Conservation (phyloP, 2,113 vertebrate genomes). For the Electrona antarctica region DNA sequence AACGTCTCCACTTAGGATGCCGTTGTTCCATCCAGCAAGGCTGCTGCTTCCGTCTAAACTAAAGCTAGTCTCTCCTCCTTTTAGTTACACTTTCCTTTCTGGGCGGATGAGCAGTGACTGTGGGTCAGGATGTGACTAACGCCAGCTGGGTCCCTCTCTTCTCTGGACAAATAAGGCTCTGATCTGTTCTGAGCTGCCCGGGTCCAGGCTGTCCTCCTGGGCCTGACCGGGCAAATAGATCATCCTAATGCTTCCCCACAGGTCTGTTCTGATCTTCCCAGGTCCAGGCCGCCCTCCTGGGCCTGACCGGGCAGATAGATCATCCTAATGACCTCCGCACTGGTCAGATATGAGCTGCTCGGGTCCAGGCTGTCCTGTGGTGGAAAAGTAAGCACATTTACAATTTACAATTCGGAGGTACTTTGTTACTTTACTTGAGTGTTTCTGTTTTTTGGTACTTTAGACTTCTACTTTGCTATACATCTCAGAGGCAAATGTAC, state of each 20-base stretch:
- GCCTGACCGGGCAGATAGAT: too few species aligned
- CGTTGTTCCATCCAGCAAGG: slow-evolving; percentile 30
- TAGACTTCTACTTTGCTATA: too few species aligned
- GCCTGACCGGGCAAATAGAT: neutral
- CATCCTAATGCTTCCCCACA: neutral
- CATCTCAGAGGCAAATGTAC: too few species aligned
- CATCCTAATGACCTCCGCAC: too few species aligned
- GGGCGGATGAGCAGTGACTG: slow-evolving; percentile 41
- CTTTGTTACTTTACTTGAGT: too few species aligned
- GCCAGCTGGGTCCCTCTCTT: slow-evolving; percentile 39
- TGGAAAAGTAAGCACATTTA: too few species aligned
- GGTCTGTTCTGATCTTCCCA: too few species aligned
- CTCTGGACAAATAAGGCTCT: slow-evolving; percentile 63
- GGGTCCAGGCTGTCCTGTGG: too few species aligned
- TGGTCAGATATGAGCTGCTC: too few species aligned
- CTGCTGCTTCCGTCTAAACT: slow-evolving; percentile 27
- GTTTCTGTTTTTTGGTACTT: too few species aligned
- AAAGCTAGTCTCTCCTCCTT: slow-evolving; percentile 9
- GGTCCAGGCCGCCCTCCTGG: too few species aligned
- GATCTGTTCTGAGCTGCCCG: slow-evolving; percentile 15
- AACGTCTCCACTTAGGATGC: slow-evolving; percentile 32
- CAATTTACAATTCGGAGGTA: too few species aligned
- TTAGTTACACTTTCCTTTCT: slow-evolving; percentile 27
- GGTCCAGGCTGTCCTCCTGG: slow-evolving; percentile 3
- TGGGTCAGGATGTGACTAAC: slow-evolving; percentile 4